Base-by-base conservation (phyloP, 2,797 vertebrate species). In the Sylvilagus floridanus region DNA sequence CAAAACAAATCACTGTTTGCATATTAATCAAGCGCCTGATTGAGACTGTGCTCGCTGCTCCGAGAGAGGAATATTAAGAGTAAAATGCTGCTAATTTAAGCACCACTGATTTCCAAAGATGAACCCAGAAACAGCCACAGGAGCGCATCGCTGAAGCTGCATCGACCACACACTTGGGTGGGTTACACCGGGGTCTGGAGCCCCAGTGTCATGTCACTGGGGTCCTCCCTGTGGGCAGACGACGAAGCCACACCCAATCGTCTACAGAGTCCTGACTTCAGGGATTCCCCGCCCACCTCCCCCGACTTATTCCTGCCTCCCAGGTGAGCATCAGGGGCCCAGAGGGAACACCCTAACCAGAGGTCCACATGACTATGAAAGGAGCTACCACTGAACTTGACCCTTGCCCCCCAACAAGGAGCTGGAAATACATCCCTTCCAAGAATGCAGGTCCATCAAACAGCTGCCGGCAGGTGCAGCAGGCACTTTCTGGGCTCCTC, bases 1-100 rank as follows among this genome's bases (percentile, higher is more conserved):
- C 94, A 98, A 98, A 98, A 97, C 98, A 98, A 98, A 97, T 97
- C 94, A 96, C 92, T 96, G 97, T 97, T 97, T 97, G 97, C 98
- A 98, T 98, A 97, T 97, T 98, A 98, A 98, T 98, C 95, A 98
- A 96, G 88, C 65, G 92, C 87, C 91, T 98, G 98, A 98, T 98
- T 98, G 97, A 98, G 98, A 97, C 94, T 83, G 79, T 95, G 98
- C 95, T 97, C 91, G 84, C 96, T 98, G 93, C 94, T 97, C 95
- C 87, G 0, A 96, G 42, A 13, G 95, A 97, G 93, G 95, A 98
- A 96, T 98, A 98, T 97, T 97, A 98, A 98, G 97, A 98, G 98
- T 97, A 97, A 94, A 90, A 96, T 63, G 50, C 96, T 98, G 96
- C 97, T 98, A 98, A 98, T 98, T 98, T 98, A 97, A 98, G 97